Base-by-base conservation (phyloP, 2,888 invertebrate genomes). In the Harpagoxenus sublaevis region DNA sequence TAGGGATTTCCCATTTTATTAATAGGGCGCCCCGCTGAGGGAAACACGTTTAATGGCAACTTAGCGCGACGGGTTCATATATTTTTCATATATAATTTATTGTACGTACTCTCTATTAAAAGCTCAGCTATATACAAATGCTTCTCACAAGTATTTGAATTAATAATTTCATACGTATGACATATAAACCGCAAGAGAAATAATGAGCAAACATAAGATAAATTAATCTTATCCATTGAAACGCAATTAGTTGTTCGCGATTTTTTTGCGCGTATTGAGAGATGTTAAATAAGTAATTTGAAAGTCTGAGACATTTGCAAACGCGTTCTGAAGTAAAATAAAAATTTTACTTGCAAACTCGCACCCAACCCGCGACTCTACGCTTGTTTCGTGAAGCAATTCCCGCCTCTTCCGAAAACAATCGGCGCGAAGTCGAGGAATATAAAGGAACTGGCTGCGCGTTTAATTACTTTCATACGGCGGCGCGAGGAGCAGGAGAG, bases 401-500 rank as follows among this genome's bases (percentile, higher is more conserved):
- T 48, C 42, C n/a, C 55, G 18, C 45, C 9, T 57, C 28, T 57
- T 48, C 9, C 15, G 23, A 71, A 79, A 70, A 70, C 55, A 78
- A 71, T 79, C 73, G 39, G 48, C 57, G 60, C 79, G 18, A 51
- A 71, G 35, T 79, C 60, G 57, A 39, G 12, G 48, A 48, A 62
- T 35, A 48, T 60, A 79, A 60, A 60, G 48, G 39, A 39, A 79
- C 57, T 48, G 48, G 73, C 39, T 63, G 63, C 57, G 65, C 74
- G 51, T 83, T 83, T 31, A 62, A 75, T 66, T 68, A 78, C 66
- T 77, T 51, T 75, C 60, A 23, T 78, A 74, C 60, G 63, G 53
- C 53, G 39, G 23, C 23, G 23, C 23, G 23, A 23, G 23, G 23
- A 23, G 23, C 23, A 28, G 65, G 23, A 57, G 71, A 31, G 35